phyloP scores from a whole-genome alignment of 2,113 vertebrate genomes.

The Tragelaphus strepsiceros region DNA sequence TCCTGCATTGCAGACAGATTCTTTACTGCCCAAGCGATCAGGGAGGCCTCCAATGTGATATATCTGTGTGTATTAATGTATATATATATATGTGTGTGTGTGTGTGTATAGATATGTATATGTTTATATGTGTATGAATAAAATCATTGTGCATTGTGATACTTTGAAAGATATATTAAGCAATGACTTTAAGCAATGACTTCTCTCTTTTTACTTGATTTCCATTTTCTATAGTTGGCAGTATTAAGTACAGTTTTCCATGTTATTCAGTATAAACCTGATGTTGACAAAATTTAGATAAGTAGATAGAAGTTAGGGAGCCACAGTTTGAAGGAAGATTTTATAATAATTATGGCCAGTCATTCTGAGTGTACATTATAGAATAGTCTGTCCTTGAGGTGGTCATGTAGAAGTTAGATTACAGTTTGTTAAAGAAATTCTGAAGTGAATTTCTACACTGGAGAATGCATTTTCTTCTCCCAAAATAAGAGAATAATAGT shows the following conservation, averaged over 20 bases:
- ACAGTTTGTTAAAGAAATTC: background rate
- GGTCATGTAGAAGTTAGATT: background rate
- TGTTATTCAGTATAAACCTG: background rate
- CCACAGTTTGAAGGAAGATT: background rate
- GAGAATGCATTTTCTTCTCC: background rate
- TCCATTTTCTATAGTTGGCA: conserved; percentile 16
- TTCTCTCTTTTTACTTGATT: conserved; percentile 21
- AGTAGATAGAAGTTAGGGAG: background rate
- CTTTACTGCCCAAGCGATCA: background rate
- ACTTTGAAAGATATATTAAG: background rate
- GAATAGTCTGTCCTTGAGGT: background rate
- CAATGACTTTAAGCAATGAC: background rate
- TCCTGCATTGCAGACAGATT: background rate
- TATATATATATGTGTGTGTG: background rate
- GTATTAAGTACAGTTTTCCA: background rate
- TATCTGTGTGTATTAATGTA: background rate
- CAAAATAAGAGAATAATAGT: background rate
- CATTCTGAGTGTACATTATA: background rate
- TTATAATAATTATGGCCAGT: background rate
- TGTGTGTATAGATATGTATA: background rate
- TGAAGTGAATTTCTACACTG: background rate
- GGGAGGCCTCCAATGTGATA: background rate
- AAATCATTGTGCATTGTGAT: background rate
- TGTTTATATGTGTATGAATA: background rate
- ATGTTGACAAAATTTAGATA: background rate